Evolutionary conservation across 2,113 vertebrate genomes (phyloP).

Genomic region (Dipodomys ordii): DNA sequence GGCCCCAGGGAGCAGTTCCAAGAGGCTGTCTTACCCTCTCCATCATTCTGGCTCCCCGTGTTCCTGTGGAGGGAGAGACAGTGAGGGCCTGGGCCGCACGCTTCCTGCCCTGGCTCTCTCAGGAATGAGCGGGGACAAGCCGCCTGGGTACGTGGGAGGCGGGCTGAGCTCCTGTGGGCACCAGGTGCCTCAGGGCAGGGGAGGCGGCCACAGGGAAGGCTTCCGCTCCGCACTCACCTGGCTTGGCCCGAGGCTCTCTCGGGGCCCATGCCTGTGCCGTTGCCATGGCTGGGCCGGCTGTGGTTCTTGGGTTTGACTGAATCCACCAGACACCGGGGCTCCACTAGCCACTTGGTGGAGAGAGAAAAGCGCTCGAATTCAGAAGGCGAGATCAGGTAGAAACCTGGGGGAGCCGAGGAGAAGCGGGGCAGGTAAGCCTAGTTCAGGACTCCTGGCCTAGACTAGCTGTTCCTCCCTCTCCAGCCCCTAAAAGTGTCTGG

Average conservation of each 20-base stretch:
- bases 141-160: not conserved
- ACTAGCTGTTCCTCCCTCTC: not conserved
- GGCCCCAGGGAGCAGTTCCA: not conserved
- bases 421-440: not conserved
- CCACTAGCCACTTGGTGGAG: conserved; percentile 94
- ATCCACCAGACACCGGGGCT: conserved; percentile 93
- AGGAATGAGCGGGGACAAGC: not conserved
- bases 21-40: conserved; percentile 70
- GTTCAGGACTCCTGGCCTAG: rapidly evolving
- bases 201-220: not conserved
- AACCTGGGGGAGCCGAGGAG: conserved; percentile 86
- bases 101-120: not conserved
- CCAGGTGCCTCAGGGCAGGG: not conserved
- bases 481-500: rapidly evolving
- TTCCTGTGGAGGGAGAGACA: conserved; percentile 48
- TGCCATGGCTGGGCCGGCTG: conserved; percentile 59
- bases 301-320: conserved; percentile 80
- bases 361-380: conserved; percentile 98
- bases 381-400: conserved; percentile 97
- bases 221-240: conserved; percentile 70
- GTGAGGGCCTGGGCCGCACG: not conserved
- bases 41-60: conserved; percentile 61
- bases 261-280: conserved; percentile 67
- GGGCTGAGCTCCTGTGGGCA: not conserved
- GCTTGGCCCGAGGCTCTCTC: conserved; percentile 83